Base-by-base conservation (phyloP, 1,140 invertebrate genomes). In the Melanaphis sacchari region DNA sequence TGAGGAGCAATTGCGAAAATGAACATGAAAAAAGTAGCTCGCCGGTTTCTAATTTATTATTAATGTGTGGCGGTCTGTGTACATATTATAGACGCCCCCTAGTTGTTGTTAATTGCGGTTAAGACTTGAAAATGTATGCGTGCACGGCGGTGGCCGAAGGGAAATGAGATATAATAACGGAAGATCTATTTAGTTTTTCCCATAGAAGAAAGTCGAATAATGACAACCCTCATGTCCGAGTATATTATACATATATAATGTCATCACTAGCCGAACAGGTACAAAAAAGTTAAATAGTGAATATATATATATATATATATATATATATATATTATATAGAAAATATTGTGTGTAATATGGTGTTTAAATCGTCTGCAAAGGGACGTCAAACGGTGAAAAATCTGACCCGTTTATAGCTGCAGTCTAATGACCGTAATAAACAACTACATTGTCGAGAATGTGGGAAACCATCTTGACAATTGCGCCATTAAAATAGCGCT, bases 31-130 rank as follows among this genome's bases (percentile, higher is more conserved):
- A 93, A 93, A 85, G 91, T 93, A 93, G 91, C 26, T 54, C 76
- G 91, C 40, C 46, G 81, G 91, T 93, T 93, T 93, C 91, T 93
- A 93, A 93, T 93, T 84, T 54, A 49, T 93, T 84, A 85, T 93
- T 93, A 93, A 93, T 93, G 91, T 93, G 91, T 81, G 76, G 90
- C 81, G 41, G 38, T 43, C 66, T 36, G 38, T 84, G n/a, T 76
- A n/a, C 59, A 76, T 76, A 76, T n/a, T 76, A 76, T 76, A 91
- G 54, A 92, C 91, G 91, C 91, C 91, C 91, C 24, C 38, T 59
- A 38, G 88, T 36, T 26, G 91, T 82, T 40, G 91, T 84, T 93
- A 93, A 93, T 93, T 93, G 46, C 91, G 26, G 46, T 84, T 52
- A 54, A 93, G 76, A 43, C 40, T n/a, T 21, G 49, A 49, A 49